Percentiles rank a stretch among this genome's conserved stretches.
These are phyloP conservation scores for Lagria hirta DNA, from an alignment of 2,888 invertebrate genomes.

Conservation along the genomic window DNA sequence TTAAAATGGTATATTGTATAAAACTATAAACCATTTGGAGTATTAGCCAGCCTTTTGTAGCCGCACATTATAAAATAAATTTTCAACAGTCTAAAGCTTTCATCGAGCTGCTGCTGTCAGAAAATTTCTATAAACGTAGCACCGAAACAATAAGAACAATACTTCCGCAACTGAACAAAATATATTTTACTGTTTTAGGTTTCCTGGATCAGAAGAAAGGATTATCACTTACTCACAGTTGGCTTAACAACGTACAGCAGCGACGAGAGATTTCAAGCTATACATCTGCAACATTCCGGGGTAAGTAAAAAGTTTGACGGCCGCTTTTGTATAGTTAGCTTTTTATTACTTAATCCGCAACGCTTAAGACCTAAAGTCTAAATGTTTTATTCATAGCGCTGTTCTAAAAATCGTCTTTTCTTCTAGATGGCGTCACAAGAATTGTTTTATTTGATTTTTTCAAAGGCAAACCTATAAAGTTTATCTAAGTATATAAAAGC, in stretches of 20 bases:
- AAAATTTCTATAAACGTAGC: too few species aligned
- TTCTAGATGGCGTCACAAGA: too few species aligned
- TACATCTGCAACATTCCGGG: constrained; percentile 84
- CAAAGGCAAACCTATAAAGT: too few species aligned
- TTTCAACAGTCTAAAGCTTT: too few species aligned
- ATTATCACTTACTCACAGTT: constrained; percentile 83
- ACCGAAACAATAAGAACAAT: too few species aligned
- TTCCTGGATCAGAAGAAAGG: constrained; percentile 83
- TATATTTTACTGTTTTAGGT: constrained; percentile 60
- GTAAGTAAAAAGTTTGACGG: constrained; percentile 54
- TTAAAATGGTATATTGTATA: too few species aligned
- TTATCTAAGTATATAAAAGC: too few species aligned
- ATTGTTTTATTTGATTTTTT: too few species aligned
- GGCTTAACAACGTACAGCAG: constrained; percentile 86
- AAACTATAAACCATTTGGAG: too few species aligned
- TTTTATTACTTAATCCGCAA: constrained; percentile 20
- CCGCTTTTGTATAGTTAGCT: constrained; percentile 6
- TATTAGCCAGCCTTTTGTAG: too few species aligned
- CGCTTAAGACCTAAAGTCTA: constrained; percentile 14
- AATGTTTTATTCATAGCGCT: constrained; percentile 14
- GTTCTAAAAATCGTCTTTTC: constrained; percentile 7
- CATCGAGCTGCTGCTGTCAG: too few species aligned
- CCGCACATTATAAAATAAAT: too few species aligned
- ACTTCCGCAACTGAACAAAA: constrained; percentile 7
- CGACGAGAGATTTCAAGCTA: constrained; percentile 84